Conservation (phyloP, 2,113 vertebrate species). For the Eolophus roseicapilla region DNA sequence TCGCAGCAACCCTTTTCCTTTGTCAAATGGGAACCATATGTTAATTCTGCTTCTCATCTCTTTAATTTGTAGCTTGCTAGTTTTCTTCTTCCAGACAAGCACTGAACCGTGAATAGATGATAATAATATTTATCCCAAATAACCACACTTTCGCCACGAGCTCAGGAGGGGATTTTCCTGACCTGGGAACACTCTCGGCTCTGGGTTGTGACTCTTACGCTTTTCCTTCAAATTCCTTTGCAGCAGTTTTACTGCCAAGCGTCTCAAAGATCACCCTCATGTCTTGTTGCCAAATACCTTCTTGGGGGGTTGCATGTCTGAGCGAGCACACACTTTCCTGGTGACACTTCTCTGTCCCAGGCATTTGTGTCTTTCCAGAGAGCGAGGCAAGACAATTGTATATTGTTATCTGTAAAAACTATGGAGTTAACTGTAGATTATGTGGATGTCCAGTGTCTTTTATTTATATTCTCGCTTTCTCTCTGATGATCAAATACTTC, state of each 20-base stretch:
- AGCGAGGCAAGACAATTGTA: neutral
- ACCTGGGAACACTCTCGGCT: neutral
- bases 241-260: neutral
- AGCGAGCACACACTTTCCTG: neutral
- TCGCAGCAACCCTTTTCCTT: neutral
- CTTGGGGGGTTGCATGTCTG: neutral
- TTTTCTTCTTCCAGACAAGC: neutral
- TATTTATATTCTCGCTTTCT: conserved; percentile 83
- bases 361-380: conserved; percentile 70
- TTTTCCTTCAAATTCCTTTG: neutral
- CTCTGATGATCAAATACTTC: conserved; percentile 82
- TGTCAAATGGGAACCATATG: neutral
- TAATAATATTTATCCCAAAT: conserved; percentile 4
- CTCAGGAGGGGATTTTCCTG: neutral
- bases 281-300: conserved; percentile 88
- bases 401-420: conserved; percentile 27
- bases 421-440: conserved; percentile 64
- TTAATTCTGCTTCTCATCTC: conserved; percentile 10
- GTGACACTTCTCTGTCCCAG: conserved; percentile 34
- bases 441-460: conserved; percentile 77
- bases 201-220: neutral
- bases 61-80: conserved; percentile 48
- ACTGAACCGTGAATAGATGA: conserved; percentile 1
- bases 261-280: conserved; percentile 65
- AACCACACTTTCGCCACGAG: neutral